Conservation (phyloP, 2,113 vertebrate species). For the Archilochus colubris region DNA sequence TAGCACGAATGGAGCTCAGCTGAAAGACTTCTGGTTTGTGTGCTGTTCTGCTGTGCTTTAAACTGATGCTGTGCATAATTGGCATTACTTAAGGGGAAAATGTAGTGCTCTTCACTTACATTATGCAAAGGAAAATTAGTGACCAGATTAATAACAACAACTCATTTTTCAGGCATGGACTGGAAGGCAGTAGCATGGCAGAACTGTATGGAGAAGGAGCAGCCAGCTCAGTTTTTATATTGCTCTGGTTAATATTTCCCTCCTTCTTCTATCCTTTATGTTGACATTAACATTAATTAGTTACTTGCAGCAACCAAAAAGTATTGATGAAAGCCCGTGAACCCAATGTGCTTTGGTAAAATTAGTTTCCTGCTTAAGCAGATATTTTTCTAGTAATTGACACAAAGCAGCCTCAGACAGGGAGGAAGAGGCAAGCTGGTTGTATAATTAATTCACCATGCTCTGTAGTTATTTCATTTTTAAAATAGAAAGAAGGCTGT, state of each 20-base stretch:
- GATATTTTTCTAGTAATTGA: conserved; percentile 56
- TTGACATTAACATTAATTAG: conserved; percentile 50
- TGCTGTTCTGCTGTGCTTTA: neutral
- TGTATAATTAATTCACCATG: conserved; percentile 10
- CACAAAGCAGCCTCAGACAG: neutral
- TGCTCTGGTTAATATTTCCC: neutral
- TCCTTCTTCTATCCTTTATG: conserved; percentile 12
- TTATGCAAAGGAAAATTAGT: conserved; percentile 25
- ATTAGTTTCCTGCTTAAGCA: conserved; percentile 50
- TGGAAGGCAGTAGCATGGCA: neutral
- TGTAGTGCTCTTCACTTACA: neutral
- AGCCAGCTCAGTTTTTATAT: neutral
- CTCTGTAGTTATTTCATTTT: conserved; percentile 27
- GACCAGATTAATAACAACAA: neutral
- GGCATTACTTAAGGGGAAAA: neutral
- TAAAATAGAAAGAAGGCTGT: neutral
- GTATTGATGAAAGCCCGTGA: conserved; percentile 25
- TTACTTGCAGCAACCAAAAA: conserved; percentile 47
- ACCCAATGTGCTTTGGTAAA: conserved; percentile 8
- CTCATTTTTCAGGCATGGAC: neutral
- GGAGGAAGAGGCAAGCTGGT: conserved; percentile 1
- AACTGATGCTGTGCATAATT: neutral
- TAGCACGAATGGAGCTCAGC: neutral
- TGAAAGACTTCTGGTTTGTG: conserved; percentile 19
- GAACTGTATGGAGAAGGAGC: neutral